phyloP scores from a whole-genome alignment of 1,140 invertebrate genomes.

The Bicyclus anynana region DNA sequence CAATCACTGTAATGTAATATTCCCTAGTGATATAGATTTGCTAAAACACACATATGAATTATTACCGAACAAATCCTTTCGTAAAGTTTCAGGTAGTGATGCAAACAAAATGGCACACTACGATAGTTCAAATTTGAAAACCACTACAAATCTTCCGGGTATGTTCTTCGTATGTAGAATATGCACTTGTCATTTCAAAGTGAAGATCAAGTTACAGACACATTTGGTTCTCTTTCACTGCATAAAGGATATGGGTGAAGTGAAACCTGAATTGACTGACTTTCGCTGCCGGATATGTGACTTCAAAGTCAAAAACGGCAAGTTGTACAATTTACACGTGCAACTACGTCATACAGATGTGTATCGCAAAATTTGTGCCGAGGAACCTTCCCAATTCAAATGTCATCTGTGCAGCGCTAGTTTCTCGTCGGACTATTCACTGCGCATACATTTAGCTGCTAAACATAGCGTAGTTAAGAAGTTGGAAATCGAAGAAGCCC shows the following conservation, averaged over 20 bases:
- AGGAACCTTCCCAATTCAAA: slow-evolving; percentile 4
- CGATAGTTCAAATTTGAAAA: not conserved
- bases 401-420: slow-evolving; percentile 13
- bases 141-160: not conserved
- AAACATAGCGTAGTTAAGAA: slow-evolving; percentile 15
- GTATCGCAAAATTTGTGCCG: not conserved
- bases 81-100: not conserved
- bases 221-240: not conserved
- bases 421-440: slow-evolving; percentile 19
- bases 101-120: not conserved
- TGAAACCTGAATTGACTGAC: not conserved
- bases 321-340: slow-evolving; percentile 13
- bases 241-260: not conserved
- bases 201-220: not conserved
- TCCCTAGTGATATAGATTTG: slow-evolving; percentile 28
- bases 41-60: slow-evolving; percentile 44
- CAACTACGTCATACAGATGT: not conserved
- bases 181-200: slow-evolving; percentile 3
- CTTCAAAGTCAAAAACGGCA: not conserved
- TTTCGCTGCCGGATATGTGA: slow-evolving; percentile 3
- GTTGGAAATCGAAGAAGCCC: not conserved
- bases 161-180: not conserved
- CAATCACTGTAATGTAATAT: slow-evolving; percentile 40
- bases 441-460: slow-evolving; percentile 11
- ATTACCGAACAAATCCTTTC: slow-evolving; percentile 19